Evolutionary conservation across 1,140 invertebrate genomes (phyloP), one percentile per base, ranked within the genome.

Genomic region (Drosophila baimaii): DNA sequence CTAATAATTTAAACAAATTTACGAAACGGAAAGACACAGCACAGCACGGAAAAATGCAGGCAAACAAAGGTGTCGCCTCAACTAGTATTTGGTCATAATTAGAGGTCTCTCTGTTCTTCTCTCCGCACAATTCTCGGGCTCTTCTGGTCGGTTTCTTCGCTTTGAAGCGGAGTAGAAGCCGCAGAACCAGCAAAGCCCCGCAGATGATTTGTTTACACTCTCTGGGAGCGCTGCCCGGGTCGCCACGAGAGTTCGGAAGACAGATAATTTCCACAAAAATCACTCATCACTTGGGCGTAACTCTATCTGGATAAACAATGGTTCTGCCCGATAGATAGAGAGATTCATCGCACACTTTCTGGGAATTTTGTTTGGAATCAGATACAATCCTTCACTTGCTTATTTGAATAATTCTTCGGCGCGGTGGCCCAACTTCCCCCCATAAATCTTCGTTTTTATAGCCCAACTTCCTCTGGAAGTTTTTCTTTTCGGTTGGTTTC

Each of bases 1-100:
- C 77, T 89, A 89, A 89, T 89, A 89, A 79, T 89, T 89, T 89
- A 81, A 78, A 74, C 84, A 89, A 89, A 90, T 89, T 81, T 84
- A 72, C 81, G 37, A 49, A 83, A 77, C 44, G 37, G 44, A 35
- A 27, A 62, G 44, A 54, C 41, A 72, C 33, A 61, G 33, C 23
- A 29, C 23, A 29, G 23, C 58, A 27, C 27, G 27, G 27, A 51
- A 43, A 51, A 57, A 31, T 43, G 47, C 49, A 56, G 68, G 51
- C 37, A 54, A 88, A 89, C 77, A 90, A 78, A 89, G 84, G 84
- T 89, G 84, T 66, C 66, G 68, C 51, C 77, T 55, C 73, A 43
- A 56, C 72, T 52, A 55, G 39, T 85, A 86, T 85, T 85, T 85
- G 81, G 64, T 78, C 81, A 85, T 85, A 85, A 85, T 85, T 85